Percentiles rank a stretch among this genome's conserved stretches.
phyloP scores from a whole-genome alignment of 2,113 vertebrate species.

The Notechis scutatus region DNA sequence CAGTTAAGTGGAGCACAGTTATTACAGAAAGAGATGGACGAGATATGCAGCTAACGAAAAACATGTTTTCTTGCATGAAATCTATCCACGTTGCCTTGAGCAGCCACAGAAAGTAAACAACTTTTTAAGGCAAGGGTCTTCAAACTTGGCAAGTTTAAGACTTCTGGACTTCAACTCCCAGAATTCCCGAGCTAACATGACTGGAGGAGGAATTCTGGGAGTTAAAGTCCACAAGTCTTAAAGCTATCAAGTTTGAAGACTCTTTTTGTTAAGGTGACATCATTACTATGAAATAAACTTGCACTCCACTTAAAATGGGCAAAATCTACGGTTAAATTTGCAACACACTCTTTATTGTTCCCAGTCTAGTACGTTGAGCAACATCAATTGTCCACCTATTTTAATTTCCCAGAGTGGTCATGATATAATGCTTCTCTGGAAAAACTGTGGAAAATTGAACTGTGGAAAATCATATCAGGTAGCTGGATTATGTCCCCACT shows the following conservation, averaged over 20 bases:
- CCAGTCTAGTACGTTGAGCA: neutral
- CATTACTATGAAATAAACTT: neutral
- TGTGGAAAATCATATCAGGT: neutral
- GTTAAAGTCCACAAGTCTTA: no score
- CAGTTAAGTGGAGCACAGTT: neutral
- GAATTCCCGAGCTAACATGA: no score
- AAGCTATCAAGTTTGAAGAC: no score
- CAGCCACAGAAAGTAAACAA: neutral
- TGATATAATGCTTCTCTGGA: neutral
- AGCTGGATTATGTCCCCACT: neutral
- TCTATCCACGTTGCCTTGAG: neutral
- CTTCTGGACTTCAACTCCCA: no score
- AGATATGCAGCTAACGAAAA: neutral
- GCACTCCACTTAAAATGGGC: neutral
- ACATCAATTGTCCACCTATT: neutral
- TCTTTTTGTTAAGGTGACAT: neutral
- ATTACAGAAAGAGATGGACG: neutral
- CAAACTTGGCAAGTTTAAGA: no score
- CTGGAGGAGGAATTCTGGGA: no score
- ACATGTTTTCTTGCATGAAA: neutral
- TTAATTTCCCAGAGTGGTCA: neutral
- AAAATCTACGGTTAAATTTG: neutral
- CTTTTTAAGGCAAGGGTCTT: neutral
- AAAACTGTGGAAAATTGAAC: neutral
- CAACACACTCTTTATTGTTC: neutral